Evolutionary conservation across 2,888 invertebrate species (phyloP).

Genomic region (Platycnemis pennipes): DNA sequence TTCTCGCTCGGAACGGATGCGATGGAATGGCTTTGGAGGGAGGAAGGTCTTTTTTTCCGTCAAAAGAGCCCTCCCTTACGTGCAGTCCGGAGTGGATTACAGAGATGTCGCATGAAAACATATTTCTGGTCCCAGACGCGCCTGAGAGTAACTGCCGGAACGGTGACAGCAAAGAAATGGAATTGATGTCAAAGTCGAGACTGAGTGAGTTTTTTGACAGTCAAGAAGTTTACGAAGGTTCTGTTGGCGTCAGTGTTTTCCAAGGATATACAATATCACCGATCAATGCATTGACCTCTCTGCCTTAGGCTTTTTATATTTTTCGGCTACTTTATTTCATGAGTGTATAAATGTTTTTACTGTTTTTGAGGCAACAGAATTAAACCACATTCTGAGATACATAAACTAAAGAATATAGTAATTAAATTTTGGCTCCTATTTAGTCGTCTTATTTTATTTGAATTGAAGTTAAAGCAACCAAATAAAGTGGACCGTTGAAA

Average conservation of each 20-base stretch:
- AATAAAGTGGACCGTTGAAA: too few relatives aligned
- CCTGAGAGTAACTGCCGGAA: neutral
- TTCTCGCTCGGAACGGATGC: neutral
- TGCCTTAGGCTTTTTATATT: neutral
- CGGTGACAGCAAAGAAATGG: constrained; percentile 29
- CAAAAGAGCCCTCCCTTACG: neutral
- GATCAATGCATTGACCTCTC: neutral
- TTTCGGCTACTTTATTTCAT: too few relatives aligned
- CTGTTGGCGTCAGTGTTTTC: neutral
- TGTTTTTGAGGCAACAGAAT: too few relatives aligned
- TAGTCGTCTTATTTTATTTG: too few relatives aligned
- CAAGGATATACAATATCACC: neutral
- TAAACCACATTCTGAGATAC: too few relatives aligned
- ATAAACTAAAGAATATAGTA: too few relatives aligned
- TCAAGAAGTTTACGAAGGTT: neutral
- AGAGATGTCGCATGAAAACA: neutral
- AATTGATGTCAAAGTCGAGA: neutral
- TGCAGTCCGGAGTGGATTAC: constrained; percentile 16
- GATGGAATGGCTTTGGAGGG: neutral
- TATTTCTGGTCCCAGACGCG: neutral
- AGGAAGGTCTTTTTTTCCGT: neutral
- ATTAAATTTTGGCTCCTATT: too few relatives aligned
- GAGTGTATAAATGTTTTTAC: too few relatives aligned
- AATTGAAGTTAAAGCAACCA: too few relatives aligned
- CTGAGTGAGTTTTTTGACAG: constrained; percentile 25